phyloP scores from a whole-genome alignment of 1,140 invertebrate genomes.

The Atta cephalotes region DNA sequence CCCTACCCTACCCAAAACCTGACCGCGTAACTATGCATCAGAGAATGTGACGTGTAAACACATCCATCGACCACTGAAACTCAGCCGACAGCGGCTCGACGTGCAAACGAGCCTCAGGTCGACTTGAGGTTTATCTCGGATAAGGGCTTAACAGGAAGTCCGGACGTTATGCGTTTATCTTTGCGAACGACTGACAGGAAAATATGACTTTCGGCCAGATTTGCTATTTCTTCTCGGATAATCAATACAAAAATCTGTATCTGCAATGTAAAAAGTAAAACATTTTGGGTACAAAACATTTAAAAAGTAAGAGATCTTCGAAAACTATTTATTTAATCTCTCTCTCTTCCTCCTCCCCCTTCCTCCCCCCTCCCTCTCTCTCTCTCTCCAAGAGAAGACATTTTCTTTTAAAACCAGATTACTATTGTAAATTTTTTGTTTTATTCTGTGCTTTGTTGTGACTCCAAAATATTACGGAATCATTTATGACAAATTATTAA shows the following conservation, averaged over 20 bases:
- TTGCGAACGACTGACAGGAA: slow-evolving; percentile 39
- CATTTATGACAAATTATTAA: neutral
- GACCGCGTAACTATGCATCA: slow-evolving; percentile 61
- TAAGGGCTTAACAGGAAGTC: slow-evolving; percentile 52
- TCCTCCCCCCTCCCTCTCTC: neutral
- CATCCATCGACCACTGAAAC: slow-evolving; percentile 62
- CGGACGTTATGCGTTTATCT: slow-evolving; percentile 60
- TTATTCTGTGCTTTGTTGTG: neutral
- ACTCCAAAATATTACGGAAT: neutral
- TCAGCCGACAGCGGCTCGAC: slow-evolving; percentile 55
- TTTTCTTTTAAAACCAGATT: neutral
- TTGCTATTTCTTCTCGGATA: slow-evolving; percentile 2
- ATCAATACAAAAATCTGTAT: slow-evolving; percentile 17
- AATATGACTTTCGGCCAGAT: slow-evolving; percentile 53
- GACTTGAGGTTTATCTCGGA: slow-evolving; percentile 61
- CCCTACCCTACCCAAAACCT: slow-evolving; percentile 42
- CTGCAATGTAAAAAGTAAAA: neutral
- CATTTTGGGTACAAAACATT: neutral
- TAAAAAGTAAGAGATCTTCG: neutral
- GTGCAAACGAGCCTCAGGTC: slow-evolving; percentile 59
- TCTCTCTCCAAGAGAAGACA: neutral
- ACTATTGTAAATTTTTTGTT: neutral
- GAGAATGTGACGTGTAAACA: slow-evolving; percentile 64
- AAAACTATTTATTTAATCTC: neutral
- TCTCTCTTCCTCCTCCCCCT: neutral